These are phyloP conservation scores for Pipistrellus nathusii DNA, from an alignment of 2,797 vertebrate species.

Conservation along the genomic window DNA sequence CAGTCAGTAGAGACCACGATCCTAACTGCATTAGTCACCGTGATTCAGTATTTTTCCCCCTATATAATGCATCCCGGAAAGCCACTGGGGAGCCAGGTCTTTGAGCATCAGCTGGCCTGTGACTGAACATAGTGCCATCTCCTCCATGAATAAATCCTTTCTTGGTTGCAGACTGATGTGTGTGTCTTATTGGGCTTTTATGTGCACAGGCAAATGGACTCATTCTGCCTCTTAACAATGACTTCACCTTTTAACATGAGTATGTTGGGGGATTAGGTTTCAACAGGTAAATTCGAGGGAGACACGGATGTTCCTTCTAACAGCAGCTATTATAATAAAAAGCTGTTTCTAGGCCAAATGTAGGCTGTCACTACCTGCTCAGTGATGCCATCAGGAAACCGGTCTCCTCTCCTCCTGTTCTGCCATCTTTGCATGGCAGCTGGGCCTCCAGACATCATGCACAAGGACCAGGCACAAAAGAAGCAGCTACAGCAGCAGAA, in stretches of 20 bases:
- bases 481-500: not conserved
- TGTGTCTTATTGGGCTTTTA: not conserved
- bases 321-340: not conserved
- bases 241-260: not conserved
- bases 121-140: not conserved
- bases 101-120: not conserved
- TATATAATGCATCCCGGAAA: not conserved
- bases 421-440: not conserved
- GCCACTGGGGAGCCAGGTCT: not conserved
- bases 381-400: not conserved
- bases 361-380: not conserved
- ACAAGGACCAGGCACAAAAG: not conserved
- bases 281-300: not conserved
- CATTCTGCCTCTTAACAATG: not conserved
- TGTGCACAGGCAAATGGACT: not conserved
- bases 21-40: not conserved
- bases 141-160: not conserved
- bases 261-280: not conserved
- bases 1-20: not conserved
- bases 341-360: not conserved
- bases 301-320: not conserved
- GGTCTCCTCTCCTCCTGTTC: not conserved
- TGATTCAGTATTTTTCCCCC: not conserved
- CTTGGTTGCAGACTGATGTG: not conserved
- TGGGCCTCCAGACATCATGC: not conserved